Base-by-base conservation (phyloP, 2,797 vertebrate genomes). In the Nyctibius grandis region DNA sequence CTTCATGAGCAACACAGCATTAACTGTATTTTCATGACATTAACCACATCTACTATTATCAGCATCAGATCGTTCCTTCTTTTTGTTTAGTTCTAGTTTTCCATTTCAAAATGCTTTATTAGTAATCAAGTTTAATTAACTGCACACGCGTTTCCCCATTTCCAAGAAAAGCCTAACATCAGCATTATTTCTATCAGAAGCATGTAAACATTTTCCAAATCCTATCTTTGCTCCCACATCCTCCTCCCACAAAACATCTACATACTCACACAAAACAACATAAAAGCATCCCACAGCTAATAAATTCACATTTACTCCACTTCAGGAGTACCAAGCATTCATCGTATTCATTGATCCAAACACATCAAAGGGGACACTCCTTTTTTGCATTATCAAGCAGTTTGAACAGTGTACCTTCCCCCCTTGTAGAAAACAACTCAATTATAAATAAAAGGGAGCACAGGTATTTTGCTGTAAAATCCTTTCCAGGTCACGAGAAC, bases 91-190 rank as follows among this genome's bases (percentile, higher is more conserved):
- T 74, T 94, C 53, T 44, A 51, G 53, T 79, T 91, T 89, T 95
- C 68, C 50, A 89, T 79, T 95, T 81, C 73, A 59, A 81, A 95
- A 80, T n/a, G n/a, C n/a, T 89, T 89, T 69, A 53, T 42, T 86
- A 85, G 81, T 15, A 93, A 80, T 23, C 21, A 60, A 82, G 69
- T 84, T 80, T 94, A 94, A 96, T 94, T 91, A 94, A 73, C 12
- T 70, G 54, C 92, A 89, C 13, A 45, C 76, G 64, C 29, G 16
- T 84, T 88, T 83, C 45, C 45, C 60, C 26, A 56, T 68, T 79
- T 94, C 68, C 70, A 67, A 68, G 50, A 69, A 88, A 95, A 67
- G 79, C 19, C 56, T 47, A 65, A 64, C 73, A 87, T 83, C 64
- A 79, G 36, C 67, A 85, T 60, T 76, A 4, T 13, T 80, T 6